Conservation (phyloP, 64 coral and sea anemone species). For the Dendronephthya gigantea region DNA sequence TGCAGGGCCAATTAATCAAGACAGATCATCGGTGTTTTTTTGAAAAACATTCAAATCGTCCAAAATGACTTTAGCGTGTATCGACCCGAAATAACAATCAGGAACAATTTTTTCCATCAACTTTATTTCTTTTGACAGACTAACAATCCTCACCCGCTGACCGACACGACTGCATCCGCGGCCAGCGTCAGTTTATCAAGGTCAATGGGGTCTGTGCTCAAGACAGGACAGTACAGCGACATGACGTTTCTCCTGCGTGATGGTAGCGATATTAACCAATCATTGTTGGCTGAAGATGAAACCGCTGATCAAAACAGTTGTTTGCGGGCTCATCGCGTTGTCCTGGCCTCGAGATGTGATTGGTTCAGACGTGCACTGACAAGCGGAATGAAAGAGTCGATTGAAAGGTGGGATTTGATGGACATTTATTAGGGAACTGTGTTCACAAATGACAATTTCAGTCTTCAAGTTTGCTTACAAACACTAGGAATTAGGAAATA, state of each 20-base stretch:
- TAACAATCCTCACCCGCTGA: neutral
- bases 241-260: neutral
- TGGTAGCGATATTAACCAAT: neutral
- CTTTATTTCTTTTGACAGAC: too few species aligned
- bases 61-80: too few species aligned
- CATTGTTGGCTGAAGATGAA: too few species aligned
- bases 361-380: conserved; percentile 78
- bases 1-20: too few species aligned
- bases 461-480: too few species aligned
- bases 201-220: neutral
- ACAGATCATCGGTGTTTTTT: too few species aligned
- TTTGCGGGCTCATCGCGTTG: conserved; percentile 58
- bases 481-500: too few species aligned
- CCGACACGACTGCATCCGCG: neutral
- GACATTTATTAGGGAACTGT: too few species aligned
- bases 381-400: conserved; percentile 97
- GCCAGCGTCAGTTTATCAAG: neutral
- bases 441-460: too few species aligned
- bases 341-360: conserved; percentile 65
- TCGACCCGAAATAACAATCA: too few species aligned
- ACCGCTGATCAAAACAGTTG: neutral
- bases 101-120: too few species aligned
- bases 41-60: too few species aligned
- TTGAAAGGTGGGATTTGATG: conserved; percentile 45
- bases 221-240: neutral